A percentile compares a stretch with the other conserved stretches of the same genome.
phyloP scores from a whole-genome alignment of 2,797 vertebrate species.

The Danionella dracula region DNA sequence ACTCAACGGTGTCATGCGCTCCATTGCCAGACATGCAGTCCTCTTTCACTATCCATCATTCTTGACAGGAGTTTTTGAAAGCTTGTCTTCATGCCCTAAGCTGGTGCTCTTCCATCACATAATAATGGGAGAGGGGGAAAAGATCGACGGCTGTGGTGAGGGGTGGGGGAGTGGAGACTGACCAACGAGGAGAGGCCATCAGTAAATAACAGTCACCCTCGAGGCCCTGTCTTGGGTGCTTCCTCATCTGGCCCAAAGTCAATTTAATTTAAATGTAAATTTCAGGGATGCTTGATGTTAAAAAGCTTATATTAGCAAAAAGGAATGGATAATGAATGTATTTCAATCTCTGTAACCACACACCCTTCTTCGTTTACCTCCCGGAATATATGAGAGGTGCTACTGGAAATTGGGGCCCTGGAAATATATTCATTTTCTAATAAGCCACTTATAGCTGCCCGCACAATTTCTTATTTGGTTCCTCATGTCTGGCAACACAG shows the following conservation, averaged over 20 bases:
- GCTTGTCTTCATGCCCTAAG: background rate
- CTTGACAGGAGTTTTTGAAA: slow-evolving; percentile 25
- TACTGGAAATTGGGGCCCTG: slow-evolving; percentile 12
- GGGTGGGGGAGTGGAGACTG: background rate
- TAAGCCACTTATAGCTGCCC: slow-evolving; percentile 21
- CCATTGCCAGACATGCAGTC: background rate
- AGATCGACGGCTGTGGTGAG: background rate
- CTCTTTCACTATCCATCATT: slow-evolving; percentile 10
- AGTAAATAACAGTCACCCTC: slow-evolving; percentile 44
- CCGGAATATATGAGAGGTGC: slow-evolving; percentile 28
- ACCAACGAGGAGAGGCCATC: slow-evolving; percentile 32
- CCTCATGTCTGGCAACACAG: background rate
- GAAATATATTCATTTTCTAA: slow-evolving; percentile 15
- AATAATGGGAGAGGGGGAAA: background rate
- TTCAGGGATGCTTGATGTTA: slow-evolving; percentile 38
- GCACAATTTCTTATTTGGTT: slow-evolving; percentile 14
- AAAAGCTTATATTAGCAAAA: slow-evolving; percentile 52
- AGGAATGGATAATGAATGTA: slow-evolving; percentile 49
- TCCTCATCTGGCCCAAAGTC: slow-evolving; percentile 47
- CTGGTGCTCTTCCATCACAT: background rate
- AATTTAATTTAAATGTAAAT: slow-evolving; percentile 56
- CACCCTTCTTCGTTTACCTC: slow-evolving; percentile 35
- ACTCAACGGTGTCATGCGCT: background rate
- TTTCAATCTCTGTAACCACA: slow-evolving; percentile 45
- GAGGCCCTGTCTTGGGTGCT: slow-evolving; percentile 26